These are phyloP conservation scores for Clavelina lepadiformis DNA, from an alignment of 23 tunicate species.

Conservation along the genomic window DNA sequence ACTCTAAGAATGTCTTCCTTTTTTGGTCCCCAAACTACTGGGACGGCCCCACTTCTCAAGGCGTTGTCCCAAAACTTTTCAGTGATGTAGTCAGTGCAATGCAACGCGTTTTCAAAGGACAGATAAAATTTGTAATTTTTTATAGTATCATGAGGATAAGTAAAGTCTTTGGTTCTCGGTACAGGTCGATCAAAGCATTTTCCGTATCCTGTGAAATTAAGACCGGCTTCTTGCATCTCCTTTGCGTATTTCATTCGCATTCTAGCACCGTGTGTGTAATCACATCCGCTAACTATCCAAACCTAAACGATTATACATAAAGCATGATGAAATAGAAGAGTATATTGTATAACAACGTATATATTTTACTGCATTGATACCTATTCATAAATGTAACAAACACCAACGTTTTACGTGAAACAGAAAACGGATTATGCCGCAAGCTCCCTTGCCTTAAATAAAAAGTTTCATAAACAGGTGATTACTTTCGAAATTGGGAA, in stretches of 20 bases:
- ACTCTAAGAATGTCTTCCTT: slow-evolving; percentile 9
- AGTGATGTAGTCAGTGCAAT: slow-evolving; percentile 24
- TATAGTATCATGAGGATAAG: not conserved
- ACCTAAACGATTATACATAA: too few species aligned
- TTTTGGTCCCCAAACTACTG: slow-evolving; percentile 12
- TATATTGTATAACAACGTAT: too few species aligned
- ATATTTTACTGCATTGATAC: too few species aligned
- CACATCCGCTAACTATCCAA: slow-evolving; percentile 4
- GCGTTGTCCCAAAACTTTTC: slow-evolving; percentile 35
- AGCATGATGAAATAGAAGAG: too few species aligned
- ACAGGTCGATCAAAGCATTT: not conserved
- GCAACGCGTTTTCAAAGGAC: slow-evolving; percentile 11
- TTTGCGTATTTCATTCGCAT: slow-evolving; percentile 9
- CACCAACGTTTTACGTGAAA: too few species aligned
- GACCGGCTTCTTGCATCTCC: not conserved
- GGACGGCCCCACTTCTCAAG: slow-evolving; percentile 6
- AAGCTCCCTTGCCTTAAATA: too few species aligned
- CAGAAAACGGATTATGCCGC: too few species aligned
- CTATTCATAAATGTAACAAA: too few species aligned
- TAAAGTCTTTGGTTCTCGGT: not conserved
- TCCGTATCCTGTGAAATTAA: slow-evolving; percentile 2
- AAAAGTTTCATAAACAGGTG: too few species aligned
- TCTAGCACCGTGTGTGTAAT: slow-evolving; percentile 8
- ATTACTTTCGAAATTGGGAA: too few species aligned
- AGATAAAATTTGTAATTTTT: slow-evolving; percentile 12